A percentile compares a stretch with the other conserved stretches of the same genome.
These are phyloP conservation scores for Drosophila tristis DNA, from an alignment of 1,140 invertebrate genomes.

Conservation along the genomic window DNA sequence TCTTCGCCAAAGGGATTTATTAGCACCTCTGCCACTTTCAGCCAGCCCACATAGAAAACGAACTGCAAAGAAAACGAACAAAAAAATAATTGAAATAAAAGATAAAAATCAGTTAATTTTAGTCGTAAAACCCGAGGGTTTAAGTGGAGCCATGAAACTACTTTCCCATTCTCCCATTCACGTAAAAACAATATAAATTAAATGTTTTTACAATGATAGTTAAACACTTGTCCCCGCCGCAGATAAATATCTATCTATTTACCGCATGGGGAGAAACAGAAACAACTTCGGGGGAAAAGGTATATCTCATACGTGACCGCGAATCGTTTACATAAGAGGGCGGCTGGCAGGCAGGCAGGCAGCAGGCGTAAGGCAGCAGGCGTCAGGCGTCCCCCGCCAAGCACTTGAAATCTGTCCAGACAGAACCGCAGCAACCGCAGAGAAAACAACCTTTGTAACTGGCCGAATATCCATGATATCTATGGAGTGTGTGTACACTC, in stretches of 20 bases:
- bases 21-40: slow-evolving; percentile 96
- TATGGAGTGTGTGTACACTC: slow-evolving; percentile 18
- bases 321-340: slow-evolving; percentile 69
- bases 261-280: not conserved
- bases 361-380: not conserved
- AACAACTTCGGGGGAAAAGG: slow-evolving; percentile 21
- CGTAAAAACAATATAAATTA: slow-evolving; percentile 33
- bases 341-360: slow-evolving; percentile 13
- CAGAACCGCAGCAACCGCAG: slow-evolving; percentile 59
- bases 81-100: slow-evolving; percentile 20
- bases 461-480: slow-evolving; percentile 38
- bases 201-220: slow-evolving; percentile 40
- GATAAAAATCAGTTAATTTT: slow-evolving; percentile 48
- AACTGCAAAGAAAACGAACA: slow-evolving; percentile 88
- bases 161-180: slow-evolving; percentile 50
- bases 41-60: slow-evolving; percentile 98
- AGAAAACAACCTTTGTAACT: slow-evolving; percentile 24
- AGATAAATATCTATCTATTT: slow-evolving; percentile 24
- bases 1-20: slow-evolving; percentile 98
- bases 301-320: slow-evolving; percentile 54
- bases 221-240: slow-evolving; percentile 32
- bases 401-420: slow-evolving; percentile 70
- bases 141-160: slow-evolving; percentile 36
- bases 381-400: no score
- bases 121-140: slow-evolving; percentile 12